Conservation (phyloP, 2,888 invertebrate genomes). For the Mythimna ferrago region DNA sequence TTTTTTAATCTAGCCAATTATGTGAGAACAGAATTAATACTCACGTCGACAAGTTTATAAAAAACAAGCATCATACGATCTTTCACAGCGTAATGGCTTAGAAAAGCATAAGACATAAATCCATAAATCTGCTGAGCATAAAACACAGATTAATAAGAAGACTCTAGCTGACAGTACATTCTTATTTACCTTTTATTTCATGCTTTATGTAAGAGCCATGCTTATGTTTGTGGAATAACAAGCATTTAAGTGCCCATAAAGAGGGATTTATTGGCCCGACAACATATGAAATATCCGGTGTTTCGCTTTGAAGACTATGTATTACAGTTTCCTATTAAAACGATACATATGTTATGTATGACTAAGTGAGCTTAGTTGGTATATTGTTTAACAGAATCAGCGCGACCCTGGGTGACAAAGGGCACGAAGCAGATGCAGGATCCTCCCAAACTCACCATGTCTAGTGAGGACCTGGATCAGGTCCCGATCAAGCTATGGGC, state of each 20-base stretch:
- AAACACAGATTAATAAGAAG: constrained; percentile 65
- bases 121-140: constrained; percentile 54
- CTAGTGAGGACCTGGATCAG: too few relatives aligned
- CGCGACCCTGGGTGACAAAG: too few relatives aligned
- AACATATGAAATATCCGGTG: constrained; percentile 79
- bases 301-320: constrained; percentile 73
- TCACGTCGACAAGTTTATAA: too few relatives aligned
- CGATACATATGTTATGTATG: constrained; percentile 50
- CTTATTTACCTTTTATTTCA: constrained; percentile 74
- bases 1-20: too few relatives aligned
- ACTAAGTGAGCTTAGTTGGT: constrained; percentile 17
- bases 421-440: too few relatives aligned
- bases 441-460: too few relatives aligned
- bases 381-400: neutral
- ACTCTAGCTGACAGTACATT: constrained; percentile 60
- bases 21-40: too few relatives aligned
- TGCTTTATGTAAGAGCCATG: constrained; percentile 73
- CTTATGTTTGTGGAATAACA: constrained; percentile 82
- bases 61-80: too few relatives aligned
- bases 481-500: too few relatives aligned
- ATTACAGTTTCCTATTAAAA: constrained; percentile 60
- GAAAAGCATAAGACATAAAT: neutral
- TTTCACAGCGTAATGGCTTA: neutral
- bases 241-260: constrained; percentile 86
- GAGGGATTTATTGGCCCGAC: constrained; percentile 78